phyloP scores from a whole-genome alignment of 2,113 vertebrate species.

The Redunca redunca region DNA sequence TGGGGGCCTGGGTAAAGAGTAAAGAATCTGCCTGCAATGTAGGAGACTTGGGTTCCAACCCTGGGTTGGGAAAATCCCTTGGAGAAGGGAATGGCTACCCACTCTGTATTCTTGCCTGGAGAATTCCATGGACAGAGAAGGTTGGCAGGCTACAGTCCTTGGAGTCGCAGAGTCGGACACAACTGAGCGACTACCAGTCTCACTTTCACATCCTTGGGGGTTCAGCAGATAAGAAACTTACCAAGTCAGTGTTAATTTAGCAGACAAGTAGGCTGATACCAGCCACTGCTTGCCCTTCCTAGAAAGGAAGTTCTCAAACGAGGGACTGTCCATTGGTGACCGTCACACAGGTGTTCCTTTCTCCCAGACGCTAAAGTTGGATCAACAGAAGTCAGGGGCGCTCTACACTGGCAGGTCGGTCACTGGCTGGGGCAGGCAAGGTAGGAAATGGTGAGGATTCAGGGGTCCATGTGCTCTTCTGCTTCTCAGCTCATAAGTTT shows the following conservation, averaged over 20 bases:
- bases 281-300: neutral
- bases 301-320: neutral
- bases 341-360: too few relatives aligned
- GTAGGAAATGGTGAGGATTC: neutral
- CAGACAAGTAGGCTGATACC: neutral
- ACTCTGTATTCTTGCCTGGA: neutral
- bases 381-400: fast-evolving
- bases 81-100: neutral
- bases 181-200: neutral
- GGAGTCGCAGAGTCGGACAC: fast-evolving
- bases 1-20: neutral
- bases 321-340: fast-evolving
- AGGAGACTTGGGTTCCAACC: neutral
- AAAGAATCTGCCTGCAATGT: neutral
- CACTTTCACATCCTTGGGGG: neutral
- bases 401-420: fast-evolving
- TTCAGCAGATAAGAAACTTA: neutral
- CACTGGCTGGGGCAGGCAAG: fast-evolving
- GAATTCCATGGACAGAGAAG: neutral
- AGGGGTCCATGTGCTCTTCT: neutral
- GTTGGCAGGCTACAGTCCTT: neutral
- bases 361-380: neutral
- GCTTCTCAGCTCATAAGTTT: neutral
- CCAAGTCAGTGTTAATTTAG: neutral
- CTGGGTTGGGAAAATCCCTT: neutral